These are phyloP conservation scores for Acanthopleura granulata DNA, from an alignment of 2,888 invertebrate genomes.

Conservation along the genomic window DNA sequence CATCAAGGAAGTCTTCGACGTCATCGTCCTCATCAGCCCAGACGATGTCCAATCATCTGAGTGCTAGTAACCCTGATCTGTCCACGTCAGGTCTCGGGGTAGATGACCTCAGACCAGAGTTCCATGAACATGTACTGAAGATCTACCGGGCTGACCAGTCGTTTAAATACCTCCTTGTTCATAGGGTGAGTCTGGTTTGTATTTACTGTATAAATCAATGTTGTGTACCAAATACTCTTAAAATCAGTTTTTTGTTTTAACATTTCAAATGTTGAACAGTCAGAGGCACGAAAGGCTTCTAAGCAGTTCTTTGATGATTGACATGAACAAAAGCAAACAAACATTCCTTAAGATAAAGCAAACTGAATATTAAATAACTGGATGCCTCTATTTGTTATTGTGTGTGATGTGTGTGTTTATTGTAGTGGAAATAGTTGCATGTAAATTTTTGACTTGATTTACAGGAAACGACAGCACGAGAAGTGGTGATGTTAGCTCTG, in stretches of 20 bases:
- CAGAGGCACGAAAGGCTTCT: too few species aligned
- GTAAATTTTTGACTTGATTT: slow-evolving; percentile 20
- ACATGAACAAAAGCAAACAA: too few species aligned
- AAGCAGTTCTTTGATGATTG: too few species aligned
- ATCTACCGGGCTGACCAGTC: slow-evolving; percentile 93
- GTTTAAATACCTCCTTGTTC: slow-evolving; percentile 95
- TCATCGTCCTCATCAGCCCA: slow-evolving; percentile 52
- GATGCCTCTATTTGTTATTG: too few species aligned
- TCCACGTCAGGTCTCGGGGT: slow-evolving; percentile 40
- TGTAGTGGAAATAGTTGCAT: too few species aligned
- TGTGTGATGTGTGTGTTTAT: too few species aligned
- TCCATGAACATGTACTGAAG: slow-evolving; percentile 96
- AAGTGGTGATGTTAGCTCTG: slow-evolving; percentile 95
- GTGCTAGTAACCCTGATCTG: slow-evolving; percentile 67
- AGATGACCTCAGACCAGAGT: slow-evolving; percentile 48
- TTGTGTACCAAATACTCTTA: too few species aligned
- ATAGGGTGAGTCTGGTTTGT: slow-evolving; percentile 77
- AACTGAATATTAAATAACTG: too few species aligned
- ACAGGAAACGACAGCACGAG: slow-evolving; percentile 77
- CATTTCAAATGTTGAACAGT: too few species aligned
- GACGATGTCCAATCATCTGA: slow-evolving; percentile 53
- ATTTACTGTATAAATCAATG: too few species aligned
- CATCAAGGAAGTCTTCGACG: slow-evolving; percentile 52
- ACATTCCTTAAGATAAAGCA: too few species aligned
- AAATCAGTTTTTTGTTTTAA: too few species aligned